A percentile compares a stretch with the other conserved stretches of the same genome.
These are phyloP conservation scores for Blastobasis adustella DNA, from an alignment of 2,888 invertebrate genomes.

Conservation along the genomic window DNA sequence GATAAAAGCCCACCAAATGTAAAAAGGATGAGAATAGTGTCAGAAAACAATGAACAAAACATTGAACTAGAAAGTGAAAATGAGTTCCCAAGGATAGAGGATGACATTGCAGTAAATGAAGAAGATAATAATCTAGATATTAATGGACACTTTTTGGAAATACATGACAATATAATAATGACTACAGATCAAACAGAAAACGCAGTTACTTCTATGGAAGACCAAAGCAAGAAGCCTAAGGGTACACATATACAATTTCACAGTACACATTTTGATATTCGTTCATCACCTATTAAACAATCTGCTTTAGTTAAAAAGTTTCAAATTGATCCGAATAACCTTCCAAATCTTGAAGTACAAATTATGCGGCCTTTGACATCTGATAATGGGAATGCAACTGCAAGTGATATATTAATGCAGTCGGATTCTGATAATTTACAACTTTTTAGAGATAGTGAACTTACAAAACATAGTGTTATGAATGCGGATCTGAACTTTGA, in stretches of 20 bases:
- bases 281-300: slow-evolving; percentile 64
- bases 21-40: slow-evolving; percentile 45
- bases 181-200: not conserved
- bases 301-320: slow-evolving; percentile 58
- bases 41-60: slow-evolving; percentile 34
- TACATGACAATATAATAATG: too few relatives aligned
- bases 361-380: slow-evolving; percentile 44
- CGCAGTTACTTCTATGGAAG: slow-evolving; percentile 14
- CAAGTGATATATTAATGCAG: slow-evolving; percentile 13
- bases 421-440: slow-evolving; percentile 22
- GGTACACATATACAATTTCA: slow-evolving; percentile 45
- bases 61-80: slow-evolving; percentile 46
- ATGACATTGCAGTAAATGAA: slow-evolving; percentile 7
- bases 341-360: slow-evolving; percentile 50
- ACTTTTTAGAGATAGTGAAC: slow-evolving; percentile 40
- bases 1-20: slow-evolving; percentile 22
- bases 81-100: slow-evolving; percentile 19
- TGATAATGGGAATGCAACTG: slow-evolving; percentile 16
- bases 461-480: slow-evolving; percentile 33
- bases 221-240: slow-evolving; percentile 26
- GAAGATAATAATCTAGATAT: too few relatives aligned
- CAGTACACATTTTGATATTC: slow-evolving; percentile 62
- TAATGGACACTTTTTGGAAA: too few relatives aligned
- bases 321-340: slow-evolving; percentile 55
- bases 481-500: slow-evolving; percentile 28